Evolutionary conservation across 2,113 vertebrate genomes (phyloP), one percentile per base, ranked within the genome.

Genomic region (Paralichthys olivaceus): DNA sequence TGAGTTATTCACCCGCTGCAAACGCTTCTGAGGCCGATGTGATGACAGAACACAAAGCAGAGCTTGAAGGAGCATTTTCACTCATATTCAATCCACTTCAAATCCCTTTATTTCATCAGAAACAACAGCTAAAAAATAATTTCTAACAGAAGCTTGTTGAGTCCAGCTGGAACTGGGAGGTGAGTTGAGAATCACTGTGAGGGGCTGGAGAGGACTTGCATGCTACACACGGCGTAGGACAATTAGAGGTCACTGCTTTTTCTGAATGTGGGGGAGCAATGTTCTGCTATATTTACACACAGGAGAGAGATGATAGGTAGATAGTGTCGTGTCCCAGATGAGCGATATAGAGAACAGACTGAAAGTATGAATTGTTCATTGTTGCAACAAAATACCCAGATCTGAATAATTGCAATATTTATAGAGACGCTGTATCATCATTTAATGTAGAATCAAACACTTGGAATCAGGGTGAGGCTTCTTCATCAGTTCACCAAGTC

Each of bases 181-280:
- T 72, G 71, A 77, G 62, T 63, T 75, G 64, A 77, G 75, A 80
- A 60, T 79, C 66, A 34, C 49, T 6, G 67, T 12, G 4, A 59
- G 61, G 77, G 71, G 70, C 69, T 58, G 51, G 59, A 69, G 7
- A 20, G 6, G 57, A 11, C 71, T 83, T 34, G 77, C 69, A 72
- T 60, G 77, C 72, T 88, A 19, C 62, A 78, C 68, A 55, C 54
- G 59, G 54, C 45, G 63, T 6, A 88, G 86, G 91, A 89, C 84
- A 61, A 8, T 29, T 77, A 40, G 77, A 87, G 88, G 86, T 90
- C 83, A 47, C 22, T 32, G 73, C 69, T 74, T 69, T 75, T 57
- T 58, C 60, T 88, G 34, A 72, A 62, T 73, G 69, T 56, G 60
- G 22, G 22, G 28, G 29, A 69, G 28, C 57, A 75, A n/a, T 23